Conservation (phyloP, 2,888 invertebrate species). For the Panzeria rudis region DNA sequence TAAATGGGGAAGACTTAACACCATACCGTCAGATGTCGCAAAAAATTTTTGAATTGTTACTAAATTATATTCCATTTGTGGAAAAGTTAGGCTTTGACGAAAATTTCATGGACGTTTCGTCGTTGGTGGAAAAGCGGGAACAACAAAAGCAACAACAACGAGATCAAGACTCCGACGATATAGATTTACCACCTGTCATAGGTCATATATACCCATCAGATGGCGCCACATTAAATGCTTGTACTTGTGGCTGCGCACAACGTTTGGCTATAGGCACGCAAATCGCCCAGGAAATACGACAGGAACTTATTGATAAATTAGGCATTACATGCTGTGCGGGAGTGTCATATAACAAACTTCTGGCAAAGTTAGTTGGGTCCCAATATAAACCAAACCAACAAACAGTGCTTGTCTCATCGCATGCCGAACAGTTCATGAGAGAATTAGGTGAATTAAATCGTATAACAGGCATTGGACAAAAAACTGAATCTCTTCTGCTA, state of each 20-base stretch:
- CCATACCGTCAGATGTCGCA: constrained; percentile 91
- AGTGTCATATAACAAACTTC: constrained; percentile 91
- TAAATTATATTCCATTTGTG: constrained; percentile 89
- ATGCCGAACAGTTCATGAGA: constrained; percentile 87
- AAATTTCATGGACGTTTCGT: constrained; percentile 92
- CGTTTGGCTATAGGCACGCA: constrained; percentile 89
- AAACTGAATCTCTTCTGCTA: constrained; percentile 87
- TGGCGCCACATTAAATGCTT: constrained; percentile 84
- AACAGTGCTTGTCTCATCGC: constrained; percentile 90
- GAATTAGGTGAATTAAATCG: constrained; percentile 86
- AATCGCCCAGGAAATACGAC: constrained; percentile 91
- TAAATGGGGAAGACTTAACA: constrained; percentile 93
- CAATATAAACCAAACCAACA: constrained; percentile 93
- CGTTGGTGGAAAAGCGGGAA: constrained; percentile 82
- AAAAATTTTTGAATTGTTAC: constrained; percentile 89
- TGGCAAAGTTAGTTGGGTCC: constrained; percentile 91
- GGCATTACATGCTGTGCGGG: constrained; percentile 93
- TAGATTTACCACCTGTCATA: constrained; percentile 77
- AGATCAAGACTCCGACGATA: constrained; percentile 70
- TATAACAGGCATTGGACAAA: constrained; percentile 91
- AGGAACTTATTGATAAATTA: constrained; percentile 87
- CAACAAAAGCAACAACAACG: constrained; percentile 68
- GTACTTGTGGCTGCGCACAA: constrained; percentile 90
- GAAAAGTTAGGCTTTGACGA: constrained; percentile 94
- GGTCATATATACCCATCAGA: constrained; percentile 86